A percentile compares a stretch with the other conserved stretches of the same genome.
Conservation (phyloP, 2,888 invertebrate genomes). For the Laothoe populi region DNA sequence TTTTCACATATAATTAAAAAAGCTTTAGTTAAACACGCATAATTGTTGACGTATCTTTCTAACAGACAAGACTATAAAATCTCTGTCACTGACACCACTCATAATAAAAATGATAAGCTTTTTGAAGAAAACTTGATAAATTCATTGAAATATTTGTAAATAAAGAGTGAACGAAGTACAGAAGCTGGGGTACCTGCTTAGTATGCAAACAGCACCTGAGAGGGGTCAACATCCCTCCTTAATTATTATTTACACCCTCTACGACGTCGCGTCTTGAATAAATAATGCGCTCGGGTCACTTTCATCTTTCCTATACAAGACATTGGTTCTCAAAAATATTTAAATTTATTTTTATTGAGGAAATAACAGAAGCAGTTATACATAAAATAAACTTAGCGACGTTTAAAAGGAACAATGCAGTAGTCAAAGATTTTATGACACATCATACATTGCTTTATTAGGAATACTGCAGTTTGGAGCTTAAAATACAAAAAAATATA, state of each 20-base stretch:
- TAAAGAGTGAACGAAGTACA: constrained; percentile 9
- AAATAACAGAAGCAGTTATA: neutral
- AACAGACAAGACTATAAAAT: neutral
- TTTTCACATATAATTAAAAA: no score
- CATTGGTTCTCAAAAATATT: neutral
- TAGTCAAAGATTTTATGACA: no score
- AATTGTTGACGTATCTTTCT: neutral
- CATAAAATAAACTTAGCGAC: no score
- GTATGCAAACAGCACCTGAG: constrained; percentile 31
- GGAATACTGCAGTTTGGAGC: no score
- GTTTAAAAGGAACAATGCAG: no score
- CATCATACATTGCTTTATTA: no score
- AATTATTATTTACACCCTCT: constrained; percentile 33
- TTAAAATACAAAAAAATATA: no score
- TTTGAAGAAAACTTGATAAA: neutral
- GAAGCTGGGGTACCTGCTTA: constrained; percentile 26
- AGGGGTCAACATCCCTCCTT: constrained; percentile 32
- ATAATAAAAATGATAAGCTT: neutral
- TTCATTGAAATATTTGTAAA: constrained; percentile 15
- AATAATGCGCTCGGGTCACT: constrained; percentile 29
- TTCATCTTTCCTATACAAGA: constrained; percentile 26
- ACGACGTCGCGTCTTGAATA: constrained; percentile 29
- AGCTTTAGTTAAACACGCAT: neutral
- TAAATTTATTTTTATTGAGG: neutral
- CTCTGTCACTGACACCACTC: neutral